phyloP scores from a whole-genome alignment of 2,113 vertebrate genomes.

The Pantherophis guttatus region DNA sequence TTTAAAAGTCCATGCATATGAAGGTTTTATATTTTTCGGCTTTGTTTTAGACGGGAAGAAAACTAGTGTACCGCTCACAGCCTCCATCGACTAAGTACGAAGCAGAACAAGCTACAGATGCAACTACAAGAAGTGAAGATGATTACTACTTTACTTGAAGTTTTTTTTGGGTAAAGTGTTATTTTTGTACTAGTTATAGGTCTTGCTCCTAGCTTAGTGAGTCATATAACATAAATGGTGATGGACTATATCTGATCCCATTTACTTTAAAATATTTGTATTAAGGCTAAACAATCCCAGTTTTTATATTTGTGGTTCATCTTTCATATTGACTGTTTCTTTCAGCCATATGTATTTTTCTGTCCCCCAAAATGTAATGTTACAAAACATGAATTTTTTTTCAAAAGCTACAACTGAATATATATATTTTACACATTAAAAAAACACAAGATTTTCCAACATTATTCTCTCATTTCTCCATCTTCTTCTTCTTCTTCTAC shows the following conservation, averaged over 20 bases:
- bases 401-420: background rate
- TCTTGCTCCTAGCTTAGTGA: background rate
- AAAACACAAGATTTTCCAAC: conserved; percentile 67
- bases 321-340: background rate
- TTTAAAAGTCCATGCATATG: background rate
- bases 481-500: conserved; percentile 99
- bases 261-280: background rate
- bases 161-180: background rate
- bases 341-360: background rate
- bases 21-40: background rate
- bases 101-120: background rate
- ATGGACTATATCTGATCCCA: background rate
- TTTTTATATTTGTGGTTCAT: conserved; percentile 8
- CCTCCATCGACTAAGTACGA: conserved; percentile 30
- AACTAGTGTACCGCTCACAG: conserved; percentile 55
- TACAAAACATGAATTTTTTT: background rate
- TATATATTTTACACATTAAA: conserved; percentile 46
- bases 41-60: conserved; percentile 56
- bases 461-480: conserved; percentile 97
- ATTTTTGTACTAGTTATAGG: background rate
- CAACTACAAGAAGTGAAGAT: conserved; percentile 43
- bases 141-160: conserved; percentile 60
- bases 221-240: background rate
- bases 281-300: background rate
- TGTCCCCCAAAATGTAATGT: background rate